These are phyloP conservation scores for Luehdorfia chinensis DNA, from an alignment of 1,140 invertebrate genomes.

Conservation along the genomic window DNA sequence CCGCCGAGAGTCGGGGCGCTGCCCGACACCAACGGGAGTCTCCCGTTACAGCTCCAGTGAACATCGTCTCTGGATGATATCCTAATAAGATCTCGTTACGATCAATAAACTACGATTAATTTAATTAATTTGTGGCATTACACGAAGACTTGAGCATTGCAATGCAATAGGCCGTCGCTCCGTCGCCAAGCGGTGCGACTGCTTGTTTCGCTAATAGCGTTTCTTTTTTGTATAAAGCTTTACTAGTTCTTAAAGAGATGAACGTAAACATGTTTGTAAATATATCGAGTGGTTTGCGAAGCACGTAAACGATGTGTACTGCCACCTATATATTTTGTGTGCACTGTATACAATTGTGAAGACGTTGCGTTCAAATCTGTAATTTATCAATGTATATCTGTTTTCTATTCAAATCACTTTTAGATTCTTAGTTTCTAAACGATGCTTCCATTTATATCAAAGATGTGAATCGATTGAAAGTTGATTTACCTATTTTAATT, in stretches of 20 bases:
- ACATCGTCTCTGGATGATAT: slow-evolving; percentile 68
- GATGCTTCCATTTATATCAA: slow-evolving; percentile 77
- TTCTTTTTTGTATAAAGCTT: slow-evolving; percentile 71
- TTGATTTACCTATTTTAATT: slow-evolving; percentile 66
- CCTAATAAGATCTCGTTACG: slow-evolving; percentile 75
- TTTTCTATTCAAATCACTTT: slow-evolving; percentile 33
- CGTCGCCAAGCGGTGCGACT: slow-evolving; percentile 20
- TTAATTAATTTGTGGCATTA: slow-evolving; percentile 72
- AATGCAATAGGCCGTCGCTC: slow-evolving; percentile 53
- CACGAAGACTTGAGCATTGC: slow-evolving; percentile 64
- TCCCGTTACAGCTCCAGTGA: slow-evolving; percentile 58
- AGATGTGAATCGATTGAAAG: slow-evolving; percentile 70
- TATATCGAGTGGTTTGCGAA: slow-evolving; percentile 59
- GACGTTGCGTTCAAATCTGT: slow-evolving; percentile 27
- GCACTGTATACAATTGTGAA: slow-evolving; percentile 20
- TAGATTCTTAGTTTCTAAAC: slow-evolving; percentile 65
- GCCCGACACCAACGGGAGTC: slow-evolving; percentile 21
- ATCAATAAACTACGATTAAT: slow-evolving; percentile 65
- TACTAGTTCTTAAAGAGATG: slow-evolving; percentile 65
- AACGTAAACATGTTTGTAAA: slow-evolving; percentile 64
- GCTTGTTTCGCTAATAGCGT: slow-evolving; percentile 63
- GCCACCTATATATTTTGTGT: slow-evolving; percentile 22
- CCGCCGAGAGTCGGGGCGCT: slow-evolving; percentile 18
- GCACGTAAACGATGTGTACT: slow-evolving; percentile 23
- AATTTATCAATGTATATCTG: slow-evolving; percentile 30